These are phyloP conservation scores for Hypsopygia costalis DNA, from an alignment of 2,888 invertebrate genomes.

Conservation along the genomic window DNA sequence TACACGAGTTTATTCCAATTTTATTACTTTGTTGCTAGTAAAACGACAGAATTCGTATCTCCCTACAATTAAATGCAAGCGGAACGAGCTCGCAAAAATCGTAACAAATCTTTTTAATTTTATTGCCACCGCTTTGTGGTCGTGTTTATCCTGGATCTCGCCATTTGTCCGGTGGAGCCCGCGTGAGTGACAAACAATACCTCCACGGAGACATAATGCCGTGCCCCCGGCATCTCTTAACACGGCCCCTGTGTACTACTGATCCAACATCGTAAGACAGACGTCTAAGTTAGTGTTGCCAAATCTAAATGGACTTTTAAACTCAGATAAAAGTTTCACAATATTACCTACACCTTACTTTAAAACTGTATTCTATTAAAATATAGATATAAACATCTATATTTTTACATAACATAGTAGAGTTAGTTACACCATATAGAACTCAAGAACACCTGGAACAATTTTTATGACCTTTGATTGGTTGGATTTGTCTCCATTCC, in stretches of 20 bases:
- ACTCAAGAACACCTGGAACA: too few relatives aligned
- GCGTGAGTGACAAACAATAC: slow-evolving; percentile 75
- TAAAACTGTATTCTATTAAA: too few relatives aligned
- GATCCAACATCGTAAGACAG: slow-evolving; percentile 36
- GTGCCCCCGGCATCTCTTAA: slow-evolving; percentile 45
- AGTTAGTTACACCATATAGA: too few relatives aligned
- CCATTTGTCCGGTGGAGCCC: slow-evolving; percentile 73
- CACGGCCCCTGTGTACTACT: slow-evolving; percentile 50
- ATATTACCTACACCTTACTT: too few relatives aligned
- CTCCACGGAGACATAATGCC: slow-evolving; percentile 60
- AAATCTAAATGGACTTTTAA: slow-evolving; percentile 2
- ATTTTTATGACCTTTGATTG: too few relatives aligned
- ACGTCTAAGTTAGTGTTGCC: slow-evolving; percentile 13
- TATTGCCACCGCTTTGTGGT: slow-evolving; percentile 48
- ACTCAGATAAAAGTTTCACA: too few relatives aligned
- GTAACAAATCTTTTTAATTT: slow-evolving; percentile 57
- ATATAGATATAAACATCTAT: too few relatives aligned
- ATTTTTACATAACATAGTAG: too few relatives aligned
- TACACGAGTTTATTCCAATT: background rate
- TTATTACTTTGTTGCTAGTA: slow-evolving; percentile 4
- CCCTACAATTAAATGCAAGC: slow-evolving; percentile 17
- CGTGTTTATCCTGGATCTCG: slow-evolving; percentile 54
- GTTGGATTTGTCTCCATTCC: too few relatives aligned
- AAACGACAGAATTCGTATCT: background rate
- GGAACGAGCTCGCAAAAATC: slow-evolving; percentile 33